phyloP scores from a whole-genome alignment of 2,113 vertebrate species.

The Rhabdornis inornatus region DNA sequence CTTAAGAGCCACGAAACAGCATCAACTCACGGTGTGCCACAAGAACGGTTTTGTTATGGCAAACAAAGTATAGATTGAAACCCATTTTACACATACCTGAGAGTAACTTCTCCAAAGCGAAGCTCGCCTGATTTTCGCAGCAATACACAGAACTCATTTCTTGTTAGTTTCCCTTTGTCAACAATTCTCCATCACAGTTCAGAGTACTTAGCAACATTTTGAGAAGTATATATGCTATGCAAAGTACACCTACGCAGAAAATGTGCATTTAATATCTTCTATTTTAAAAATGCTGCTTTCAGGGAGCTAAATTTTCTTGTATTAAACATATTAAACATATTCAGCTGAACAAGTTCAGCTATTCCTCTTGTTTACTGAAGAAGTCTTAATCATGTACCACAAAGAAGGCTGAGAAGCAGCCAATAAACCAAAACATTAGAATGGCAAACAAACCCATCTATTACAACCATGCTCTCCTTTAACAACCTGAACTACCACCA shows the following conservation, averaged over 20 bases:
- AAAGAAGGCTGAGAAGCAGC: constrained; percentile 9
- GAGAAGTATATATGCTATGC: not conserved
- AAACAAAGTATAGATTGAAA: not conserved
- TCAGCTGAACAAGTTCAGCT: not conserved
- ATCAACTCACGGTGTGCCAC: not conserved
- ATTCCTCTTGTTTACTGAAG: not conserved
- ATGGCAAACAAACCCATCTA: not conserved
- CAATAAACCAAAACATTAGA: not conserved
- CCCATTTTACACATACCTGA: not conserved
- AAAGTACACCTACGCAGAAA: not conserved
- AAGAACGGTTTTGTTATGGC: not conserved
- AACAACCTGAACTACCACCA: constrained; percentile 10
- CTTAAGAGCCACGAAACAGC: not conserved
- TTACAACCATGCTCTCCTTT: constrained; percentile 4
- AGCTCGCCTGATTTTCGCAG: not conserved
- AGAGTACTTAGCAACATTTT: not conserved
- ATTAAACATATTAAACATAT: not conserved
- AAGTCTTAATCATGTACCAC: not conserved
- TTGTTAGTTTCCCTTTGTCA: not conserved
- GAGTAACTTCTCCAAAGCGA: not conserved
- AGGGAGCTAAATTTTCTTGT: constrained; percentile 5
- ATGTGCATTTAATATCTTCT: not conserved
- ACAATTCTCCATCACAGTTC: not conserved
- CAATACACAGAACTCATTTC: not conserved
- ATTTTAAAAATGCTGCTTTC: not conserved